These are phyloP conservation scores for Talpa occidentalis DNA, from an alignment of 2,113 vertebrate genomes.

Conservation along the genomic window DNA sequence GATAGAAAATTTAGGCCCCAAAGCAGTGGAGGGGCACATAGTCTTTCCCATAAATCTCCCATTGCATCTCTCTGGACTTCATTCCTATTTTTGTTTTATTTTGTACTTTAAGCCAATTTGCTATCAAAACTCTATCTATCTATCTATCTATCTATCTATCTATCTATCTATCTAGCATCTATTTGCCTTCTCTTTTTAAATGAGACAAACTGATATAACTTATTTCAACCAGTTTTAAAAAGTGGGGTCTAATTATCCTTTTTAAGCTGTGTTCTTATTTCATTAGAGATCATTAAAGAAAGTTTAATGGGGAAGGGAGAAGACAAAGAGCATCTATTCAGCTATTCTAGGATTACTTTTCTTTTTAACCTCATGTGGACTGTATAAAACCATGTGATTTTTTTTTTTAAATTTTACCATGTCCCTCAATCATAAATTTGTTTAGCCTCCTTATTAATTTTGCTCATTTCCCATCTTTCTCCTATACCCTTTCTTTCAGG, in stretches of 20 bases:
- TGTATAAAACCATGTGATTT: neutral
- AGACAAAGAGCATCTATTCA: neutral
- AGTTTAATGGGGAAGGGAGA: neutral
- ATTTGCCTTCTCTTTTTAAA: neutral
- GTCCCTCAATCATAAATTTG: neutral
- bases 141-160: no score
- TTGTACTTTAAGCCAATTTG: neutral
- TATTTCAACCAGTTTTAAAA: neutral
- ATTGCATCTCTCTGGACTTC: neutral
- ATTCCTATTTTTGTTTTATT: neutral
- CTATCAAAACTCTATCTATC: neutral
- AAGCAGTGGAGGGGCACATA: neutral
- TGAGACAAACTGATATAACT: neutral
- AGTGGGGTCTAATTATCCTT: neutral
- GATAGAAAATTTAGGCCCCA: neutral
- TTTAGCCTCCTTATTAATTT: neutral
- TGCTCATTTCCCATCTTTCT: neutral
- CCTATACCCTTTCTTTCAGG: neutral
- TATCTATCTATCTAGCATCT: no score
- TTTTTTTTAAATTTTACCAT: neutral
- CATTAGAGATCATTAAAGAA: neutral
- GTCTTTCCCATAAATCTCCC: neutral
- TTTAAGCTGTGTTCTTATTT: neutral
- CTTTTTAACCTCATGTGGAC: neutral
- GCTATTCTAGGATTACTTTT: neutral